Conservation (phyloP, 1,140 invertebrate species). For the Nephotettix cincticeps region DNA sequence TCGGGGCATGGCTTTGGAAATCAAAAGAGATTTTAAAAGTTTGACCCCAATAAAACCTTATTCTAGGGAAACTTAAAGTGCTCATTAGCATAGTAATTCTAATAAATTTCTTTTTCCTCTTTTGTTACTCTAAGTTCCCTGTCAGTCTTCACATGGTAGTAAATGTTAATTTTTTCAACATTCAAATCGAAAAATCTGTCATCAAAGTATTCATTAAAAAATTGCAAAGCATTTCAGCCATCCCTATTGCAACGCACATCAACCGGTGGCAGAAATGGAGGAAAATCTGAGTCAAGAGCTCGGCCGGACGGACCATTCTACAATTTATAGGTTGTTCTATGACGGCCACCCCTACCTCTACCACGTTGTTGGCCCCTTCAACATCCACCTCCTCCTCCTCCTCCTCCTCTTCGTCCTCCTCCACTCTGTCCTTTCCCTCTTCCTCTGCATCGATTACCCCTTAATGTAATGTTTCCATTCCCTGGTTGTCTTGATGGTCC, state of each 20-base stretch:
- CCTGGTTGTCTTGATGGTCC: background rate
- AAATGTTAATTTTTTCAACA: conserved; percentile 9
- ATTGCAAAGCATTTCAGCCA: conserved; percentile 14
- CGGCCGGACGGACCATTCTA: background rate
- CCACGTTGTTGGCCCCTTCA: background rate
- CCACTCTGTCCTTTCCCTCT: background rate
- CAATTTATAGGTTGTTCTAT: no score
- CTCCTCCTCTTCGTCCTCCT: background rate
- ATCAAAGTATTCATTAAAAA: conserved; percentile 22
- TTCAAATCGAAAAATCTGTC: conserved; percentile 24
- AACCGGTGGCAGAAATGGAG: background rate
- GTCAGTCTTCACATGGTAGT: background rate
- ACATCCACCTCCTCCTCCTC: background rate
- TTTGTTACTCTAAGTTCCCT: conserved; percentile 13
- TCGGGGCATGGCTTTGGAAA: conserved; percentile 18
- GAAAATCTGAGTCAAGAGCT: background rate
- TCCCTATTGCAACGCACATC: background rate
- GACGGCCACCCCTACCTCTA: background rate
- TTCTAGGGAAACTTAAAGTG: no score
- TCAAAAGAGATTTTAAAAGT: no score
- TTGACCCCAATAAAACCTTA: no score
- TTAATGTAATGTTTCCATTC: background rate
- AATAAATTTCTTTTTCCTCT: conserved; percentile 19
- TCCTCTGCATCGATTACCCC: conserved; percentile 7
- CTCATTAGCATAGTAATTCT: conserved; percentile 22